A percentile compares a stretch with the other conserved stretches of the same genome.
Conservation (phyloP, 2,113 vertebrate species). For the Bos indicus region DNA sequence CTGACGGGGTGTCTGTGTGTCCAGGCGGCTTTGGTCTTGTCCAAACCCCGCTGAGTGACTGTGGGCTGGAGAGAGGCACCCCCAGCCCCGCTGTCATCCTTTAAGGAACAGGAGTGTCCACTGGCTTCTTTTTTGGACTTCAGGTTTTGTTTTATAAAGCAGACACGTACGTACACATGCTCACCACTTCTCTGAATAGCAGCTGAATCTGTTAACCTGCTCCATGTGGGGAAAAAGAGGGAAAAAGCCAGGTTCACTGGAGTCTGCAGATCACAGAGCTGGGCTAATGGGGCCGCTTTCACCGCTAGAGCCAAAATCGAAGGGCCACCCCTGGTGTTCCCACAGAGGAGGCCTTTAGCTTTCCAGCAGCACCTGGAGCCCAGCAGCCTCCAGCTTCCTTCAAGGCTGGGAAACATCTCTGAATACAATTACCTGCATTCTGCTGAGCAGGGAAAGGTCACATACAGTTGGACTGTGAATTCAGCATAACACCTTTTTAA, state of each 20-base stretch:
- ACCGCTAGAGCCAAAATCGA: neutral
- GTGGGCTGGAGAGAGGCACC: neutral
- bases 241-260: neutral
- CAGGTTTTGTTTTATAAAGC: neutral
- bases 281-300: neutral
- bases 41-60: neutral
- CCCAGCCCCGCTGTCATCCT: neutral
- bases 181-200: neutral
- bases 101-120: neutral
- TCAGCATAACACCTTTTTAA: neutral
- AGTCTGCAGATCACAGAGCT: neutral
- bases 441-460: neutral
- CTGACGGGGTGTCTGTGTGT: neutral
- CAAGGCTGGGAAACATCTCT: neutral
- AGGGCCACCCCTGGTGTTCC: neutral
- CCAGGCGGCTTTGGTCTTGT: neutral
- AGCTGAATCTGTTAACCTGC: neutral
- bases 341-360: neutral
- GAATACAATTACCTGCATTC: neutral
- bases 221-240: neutral
- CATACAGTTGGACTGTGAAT: neutral
- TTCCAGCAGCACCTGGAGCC: fast-evolving
- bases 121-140: neutral
- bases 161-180: neutral
- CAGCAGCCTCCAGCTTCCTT: neutral